Base-by-base conservation (phyloP, 1,140 invertebrate genomes). In the Penaeus indicus region DNA sequence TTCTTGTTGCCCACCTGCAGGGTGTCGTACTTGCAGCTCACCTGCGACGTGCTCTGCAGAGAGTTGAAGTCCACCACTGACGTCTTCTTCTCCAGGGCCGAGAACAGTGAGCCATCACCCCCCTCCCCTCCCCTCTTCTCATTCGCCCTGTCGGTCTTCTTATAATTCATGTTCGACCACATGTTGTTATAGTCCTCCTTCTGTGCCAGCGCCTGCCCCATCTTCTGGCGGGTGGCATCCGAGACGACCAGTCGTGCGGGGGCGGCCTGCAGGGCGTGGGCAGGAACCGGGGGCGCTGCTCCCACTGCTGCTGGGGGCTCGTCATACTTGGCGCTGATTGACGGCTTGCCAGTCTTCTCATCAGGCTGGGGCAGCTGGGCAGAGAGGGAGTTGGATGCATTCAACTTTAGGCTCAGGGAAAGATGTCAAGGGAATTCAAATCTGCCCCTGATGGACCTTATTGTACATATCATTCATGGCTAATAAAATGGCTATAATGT, bases 341-440 rank as follows among this genome's bases (percentile, higher is more conserved):
- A 72, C n/a, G 85, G 84, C 27, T 77, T 47, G 21, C 84, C 67
- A 27, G 27, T 69, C 19, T 77, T 82, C n/a, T 21, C 27, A n/a
- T 83, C 54, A 42, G 79, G 64, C 25, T 83, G 78, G 25, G 89
- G 89, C 38, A 86, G 77, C 89, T 90, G 85, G 18, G 11, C 54
- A 75, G 11, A 27, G 78, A 83, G 54, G 54, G 54, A 11, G 54
- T 54, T 54, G 54, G 54, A 54, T 0, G 16, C 5, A 54, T 54
- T 54, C 54, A 54, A 54, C 1, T 13, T 54, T 1, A 54, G 54
- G 54, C 16, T 16, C 10, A 54, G 0, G 16, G 11, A 54, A 54
- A 54, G 10, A 13, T 54, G 16, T 42, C 38, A 42, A 42, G 5
- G 5, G 38, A 42, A 42, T 42, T 42, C 38, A 8, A 42, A 42